Conservation (phyloP, 2,888 invertebrate genomes). For the Asteroscopus sphinx region DNA sequence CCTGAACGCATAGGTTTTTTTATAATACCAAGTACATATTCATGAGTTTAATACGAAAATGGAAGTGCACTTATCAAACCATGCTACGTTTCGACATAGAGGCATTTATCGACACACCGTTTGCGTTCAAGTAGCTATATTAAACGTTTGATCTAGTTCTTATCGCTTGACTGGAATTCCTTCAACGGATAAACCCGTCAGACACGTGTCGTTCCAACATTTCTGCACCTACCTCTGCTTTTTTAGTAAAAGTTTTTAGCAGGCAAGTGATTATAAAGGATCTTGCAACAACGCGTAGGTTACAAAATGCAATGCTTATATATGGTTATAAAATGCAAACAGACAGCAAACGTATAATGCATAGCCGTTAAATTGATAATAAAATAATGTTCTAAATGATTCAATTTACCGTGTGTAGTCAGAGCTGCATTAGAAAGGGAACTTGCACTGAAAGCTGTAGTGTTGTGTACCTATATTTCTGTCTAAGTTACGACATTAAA, state of each 20-base stretch:
- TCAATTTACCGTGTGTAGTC: conserved; percentile 22
- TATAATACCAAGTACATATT: conserved; percentile 16
- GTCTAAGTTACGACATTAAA: conserved; percentile 9
- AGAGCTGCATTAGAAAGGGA: conserved; percentile 16
- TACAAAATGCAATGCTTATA: too few relatives aligned
- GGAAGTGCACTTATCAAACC: conserved; percentile 23
- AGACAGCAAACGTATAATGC: conserved; percentile 29
- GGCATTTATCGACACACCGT: conserved; percentile 37
- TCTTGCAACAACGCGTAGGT: conserved; percentile 35
- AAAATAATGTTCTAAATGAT: conserved; percentile 33
- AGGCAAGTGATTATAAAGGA: conserved; percentile 14
- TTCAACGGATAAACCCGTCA: conserved; percentile 28
- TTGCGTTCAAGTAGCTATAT: conserved; percentile 16
- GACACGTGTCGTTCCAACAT: conserved; percentile 32
- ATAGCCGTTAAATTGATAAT: conserved; percentile 36
- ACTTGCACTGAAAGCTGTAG: conserved; percentile 2
- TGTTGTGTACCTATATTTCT: too few relatives aligned
- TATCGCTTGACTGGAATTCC: conserved; percentile 35
- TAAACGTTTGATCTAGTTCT: conserved; percentile 39
- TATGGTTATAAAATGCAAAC: conserved; percentile 36
- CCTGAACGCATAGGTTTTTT: neutral
- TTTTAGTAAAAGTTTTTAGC: conserved; percentile 10
- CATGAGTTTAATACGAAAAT: conserved; percentile 18
- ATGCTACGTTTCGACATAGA: conserved; percentile 42
- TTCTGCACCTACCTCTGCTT: conserved; percentile 2